Conservation (phyloP, 2,888 invertebrate species). For the Luperina nickerlii region DNA sequence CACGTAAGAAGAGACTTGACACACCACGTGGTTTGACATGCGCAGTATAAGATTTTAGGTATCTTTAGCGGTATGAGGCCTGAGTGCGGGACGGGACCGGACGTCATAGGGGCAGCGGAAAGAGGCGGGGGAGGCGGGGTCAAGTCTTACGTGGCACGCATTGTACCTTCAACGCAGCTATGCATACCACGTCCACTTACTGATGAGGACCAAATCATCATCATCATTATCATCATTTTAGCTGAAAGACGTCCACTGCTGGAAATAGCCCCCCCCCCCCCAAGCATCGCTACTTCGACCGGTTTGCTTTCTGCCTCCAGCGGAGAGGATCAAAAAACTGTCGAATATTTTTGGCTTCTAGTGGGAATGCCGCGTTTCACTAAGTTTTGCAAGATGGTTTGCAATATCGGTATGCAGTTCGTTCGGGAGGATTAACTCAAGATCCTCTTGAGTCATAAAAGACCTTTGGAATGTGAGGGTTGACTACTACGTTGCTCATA, state of each 20-base stretch:
- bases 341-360: no score
- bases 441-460: not conserved
- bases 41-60: no score
- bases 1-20: no score
- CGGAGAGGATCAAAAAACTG: not conserved
- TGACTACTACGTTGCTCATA: not conserved
- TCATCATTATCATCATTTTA: not conserved
- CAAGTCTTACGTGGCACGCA: no score
- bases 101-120: no score
- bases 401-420: not conserved
- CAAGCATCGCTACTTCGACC: not conserved
- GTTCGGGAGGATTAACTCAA: not conserved
- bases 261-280: not conserved
- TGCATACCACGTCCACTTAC: not conserved
- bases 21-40: no score
- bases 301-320: not conserved
- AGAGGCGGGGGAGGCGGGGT: no score
- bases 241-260: not conserved
- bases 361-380: no score
- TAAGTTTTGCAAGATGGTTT: not conserved
- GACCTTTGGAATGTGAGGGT: not conserved
- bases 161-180: not conserved
- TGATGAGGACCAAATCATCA: not conserved
- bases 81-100: no score
- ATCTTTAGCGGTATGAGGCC: no score